Evolutionary conservation across 2,888 invertebrate species (phyloP).

Genomic region (Thereva unica): DNA sequence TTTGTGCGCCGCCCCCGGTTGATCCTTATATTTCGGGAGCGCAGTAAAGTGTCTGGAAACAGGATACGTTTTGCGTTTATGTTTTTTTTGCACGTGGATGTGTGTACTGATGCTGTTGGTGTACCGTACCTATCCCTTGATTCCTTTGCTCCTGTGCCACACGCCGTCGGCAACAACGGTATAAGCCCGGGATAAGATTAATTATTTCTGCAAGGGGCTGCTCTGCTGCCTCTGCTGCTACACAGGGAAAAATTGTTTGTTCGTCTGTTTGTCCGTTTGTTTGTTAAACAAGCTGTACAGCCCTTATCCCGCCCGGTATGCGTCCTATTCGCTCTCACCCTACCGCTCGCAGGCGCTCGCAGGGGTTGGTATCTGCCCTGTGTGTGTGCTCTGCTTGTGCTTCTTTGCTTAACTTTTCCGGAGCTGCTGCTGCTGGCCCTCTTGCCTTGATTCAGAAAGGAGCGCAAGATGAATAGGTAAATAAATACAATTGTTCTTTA

Average conservation of each 20-base stretch:
- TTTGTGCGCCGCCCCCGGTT: conserved; percentile 17
- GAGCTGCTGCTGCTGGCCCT: conserved; percentile 11
- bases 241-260: conserved; percentile 26
- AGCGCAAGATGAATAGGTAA: conserved; percentile 23
- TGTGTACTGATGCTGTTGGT: not conserved
- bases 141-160: not conserved
- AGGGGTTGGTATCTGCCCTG: too few relatives aligned
- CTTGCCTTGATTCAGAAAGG: conserved; percentile 13
- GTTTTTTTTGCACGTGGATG: not conserved
- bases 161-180: conserved; percentile 25
- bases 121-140: conserved; percentile 13
- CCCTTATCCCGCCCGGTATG: not conserved
- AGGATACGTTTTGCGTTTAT: not conserved
- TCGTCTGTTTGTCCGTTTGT: conserved; percentile 30
- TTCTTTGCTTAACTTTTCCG: conserved; percentile 23
- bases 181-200: conserved; percentile 39
- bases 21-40: conserved; percentile 11
- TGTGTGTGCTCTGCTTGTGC: not conserved
- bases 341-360: not conserved
- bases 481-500: conserved; percentile 32
- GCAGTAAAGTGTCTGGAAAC: conserved; percentile 8
- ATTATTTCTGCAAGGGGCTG: conserved; percentile 38
- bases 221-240: conserved; percentile 7
- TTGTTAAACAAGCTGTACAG: conserved; percentile 31
- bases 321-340: conserved; percentile 6